Conservation (phyloP, 2,797 vertebrate genomes). For the Fratercula arctica region DNA sequence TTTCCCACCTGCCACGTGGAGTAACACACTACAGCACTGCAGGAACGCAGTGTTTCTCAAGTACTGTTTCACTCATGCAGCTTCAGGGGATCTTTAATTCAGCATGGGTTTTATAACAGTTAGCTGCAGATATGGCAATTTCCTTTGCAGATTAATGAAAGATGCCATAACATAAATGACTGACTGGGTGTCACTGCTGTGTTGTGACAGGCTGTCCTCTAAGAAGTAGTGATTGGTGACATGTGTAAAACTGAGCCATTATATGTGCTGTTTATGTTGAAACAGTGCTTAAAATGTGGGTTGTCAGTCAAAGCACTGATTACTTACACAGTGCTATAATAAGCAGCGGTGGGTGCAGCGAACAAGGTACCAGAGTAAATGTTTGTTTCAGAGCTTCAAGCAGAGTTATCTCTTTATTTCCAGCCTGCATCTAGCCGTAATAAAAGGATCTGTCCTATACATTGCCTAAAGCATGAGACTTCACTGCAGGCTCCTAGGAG, state of each 20-base stretch:
- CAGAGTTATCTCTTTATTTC: background rate
- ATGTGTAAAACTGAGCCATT: conserved; percentile 24
- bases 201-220: conserved; percentile 66
- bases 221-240: conserved; percentile 51
- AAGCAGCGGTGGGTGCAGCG: background rate
- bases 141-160: conserved; percentile 20
- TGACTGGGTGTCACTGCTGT: conserved; percentile 35
- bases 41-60: background rate
- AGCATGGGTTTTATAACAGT: background rate
- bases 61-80: background rate
- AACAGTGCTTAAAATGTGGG: conserved; percentile 8
- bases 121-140: background rate
- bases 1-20: background rate
- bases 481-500: background rate
- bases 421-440: background rate
- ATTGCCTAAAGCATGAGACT: background rate
- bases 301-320: conserved; percentile 58
- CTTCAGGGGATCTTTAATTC: background rate
- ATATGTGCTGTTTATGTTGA: conserved; percentile 40
- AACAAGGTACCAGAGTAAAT: background rate
- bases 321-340: background rate
- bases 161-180: background rate
- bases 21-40: background rate
- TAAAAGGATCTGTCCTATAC: background rate
- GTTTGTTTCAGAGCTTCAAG: background rate